Conservation (phyloP, 2,113 vertebrate species). For the Rhabdornis inornatus region DNA sequence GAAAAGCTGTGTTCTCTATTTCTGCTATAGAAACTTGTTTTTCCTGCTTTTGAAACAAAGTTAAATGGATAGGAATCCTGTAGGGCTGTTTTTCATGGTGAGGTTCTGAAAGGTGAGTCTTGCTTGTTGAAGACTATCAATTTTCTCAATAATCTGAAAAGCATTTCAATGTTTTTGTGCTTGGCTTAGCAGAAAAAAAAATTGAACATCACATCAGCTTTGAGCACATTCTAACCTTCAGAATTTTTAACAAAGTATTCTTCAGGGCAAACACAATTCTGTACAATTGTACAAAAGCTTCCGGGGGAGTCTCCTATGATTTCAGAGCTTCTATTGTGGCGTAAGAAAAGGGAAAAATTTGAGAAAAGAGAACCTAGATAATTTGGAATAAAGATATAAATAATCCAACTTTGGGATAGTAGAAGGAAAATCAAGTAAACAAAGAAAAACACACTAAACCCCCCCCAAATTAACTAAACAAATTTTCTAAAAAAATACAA, state of each 20-base stretch:
- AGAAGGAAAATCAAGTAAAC: not conserved
- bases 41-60: not conserved
- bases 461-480: rapidly evolving
- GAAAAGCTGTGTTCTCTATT: not conserved
- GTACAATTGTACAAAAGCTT: not conserved
- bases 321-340: not conserved
- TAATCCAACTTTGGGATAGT: not conserved
- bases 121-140: not conserved
- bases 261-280: not conserved
- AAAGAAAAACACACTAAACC: rapidly evolving
- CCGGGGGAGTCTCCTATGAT: not conserved
- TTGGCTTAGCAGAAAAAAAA: not conserved
- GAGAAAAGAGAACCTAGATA: not conserved
- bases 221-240: not conserved
- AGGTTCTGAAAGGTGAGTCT: not conserved
- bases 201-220: not conserved
- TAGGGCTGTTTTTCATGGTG: not conserved
- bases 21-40: not conserved
- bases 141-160: not conserved
- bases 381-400: not conserved
- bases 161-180: not conserved
- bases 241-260: not conserved
- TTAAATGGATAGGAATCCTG: not conserved
- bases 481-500: no score
- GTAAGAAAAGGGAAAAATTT: not conserved